Evolutionary conservation across 2,888 invertebrate species (phyloP).

Genomic region (Hymenopus coronatus): DNA sequence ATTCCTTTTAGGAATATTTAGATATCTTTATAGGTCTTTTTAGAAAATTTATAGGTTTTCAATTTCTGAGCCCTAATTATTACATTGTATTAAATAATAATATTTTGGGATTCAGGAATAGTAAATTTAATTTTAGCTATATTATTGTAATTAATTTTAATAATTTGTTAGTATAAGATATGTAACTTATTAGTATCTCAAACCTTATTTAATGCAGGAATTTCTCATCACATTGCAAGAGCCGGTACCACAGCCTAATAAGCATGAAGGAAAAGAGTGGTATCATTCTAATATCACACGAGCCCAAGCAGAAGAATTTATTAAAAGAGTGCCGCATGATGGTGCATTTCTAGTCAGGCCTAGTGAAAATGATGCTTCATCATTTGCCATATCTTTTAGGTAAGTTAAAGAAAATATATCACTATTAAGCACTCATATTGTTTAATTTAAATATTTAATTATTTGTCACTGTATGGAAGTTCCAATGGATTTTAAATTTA

Average conservation of each 20-base stretch:
- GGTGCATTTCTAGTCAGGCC: constrained; percentile 94
- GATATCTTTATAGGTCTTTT: too few species aligned
- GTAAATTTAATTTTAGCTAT: too few species aligned
- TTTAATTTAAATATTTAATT: too few species aligned
- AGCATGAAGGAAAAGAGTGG: constrained; percentile 92
- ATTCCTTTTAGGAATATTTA: too few species aligned
- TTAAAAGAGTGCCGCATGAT: constrained; percentile 79
- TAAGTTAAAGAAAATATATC: constrained; percentile 41
- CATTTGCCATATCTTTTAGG: constrained; percentile 93
- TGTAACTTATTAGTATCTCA: too few species aligned
- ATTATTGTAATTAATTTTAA: not conserved
- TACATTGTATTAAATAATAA: too few species aligned
- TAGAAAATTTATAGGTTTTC: too few species aligned
- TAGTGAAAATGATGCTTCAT: constrained; percentile 80
- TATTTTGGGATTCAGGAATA: too few species aligned
- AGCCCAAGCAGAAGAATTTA: constrained; percentile 81
- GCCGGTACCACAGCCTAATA: constrained; percentile 92
- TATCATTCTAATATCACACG: constrained; percentile 80
- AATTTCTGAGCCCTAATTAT: too few species aligned
- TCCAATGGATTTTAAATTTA: not conserved
- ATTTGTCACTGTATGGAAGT: too few species aligned
- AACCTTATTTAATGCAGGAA: constrained; percentile 54
- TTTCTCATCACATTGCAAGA: constrained; percentile 84
- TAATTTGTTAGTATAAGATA: not conserved
- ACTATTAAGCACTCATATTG: too few species aligned